Conservation (phyloP, 2,888 invertebrate species). For the Calameuta filiformis region DNA sequence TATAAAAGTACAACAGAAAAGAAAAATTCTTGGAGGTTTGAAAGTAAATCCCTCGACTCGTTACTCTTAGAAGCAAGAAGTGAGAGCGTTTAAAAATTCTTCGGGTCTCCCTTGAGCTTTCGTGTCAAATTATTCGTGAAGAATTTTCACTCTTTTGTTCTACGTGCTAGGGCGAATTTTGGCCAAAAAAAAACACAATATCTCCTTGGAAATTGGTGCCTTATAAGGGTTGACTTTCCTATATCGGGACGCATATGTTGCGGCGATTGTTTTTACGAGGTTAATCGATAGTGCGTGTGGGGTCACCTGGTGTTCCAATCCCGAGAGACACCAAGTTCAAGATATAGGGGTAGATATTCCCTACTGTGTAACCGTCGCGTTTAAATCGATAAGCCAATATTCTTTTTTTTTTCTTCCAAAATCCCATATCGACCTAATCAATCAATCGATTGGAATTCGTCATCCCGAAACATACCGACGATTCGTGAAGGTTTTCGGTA, state of each 20-base stretch:
- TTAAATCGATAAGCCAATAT: neutral
- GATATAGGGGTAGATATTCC: slow-evolving; percentile 4
- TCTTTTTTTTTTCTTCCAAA: neutral
- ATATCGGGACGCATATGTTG: slow-evolving; percentile 12
- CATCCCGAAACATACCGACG: neutral
- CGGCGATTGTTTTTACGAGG: slow-evolving; percentile 19
- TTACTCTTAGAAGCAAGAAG: too few species aligned
- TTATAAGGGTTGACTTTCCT: neutral
- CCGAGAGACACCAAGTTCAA: slow-evolving; percentile 10
- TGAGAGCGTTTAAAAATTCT: neutral
- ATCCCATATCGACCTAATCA: neutral
- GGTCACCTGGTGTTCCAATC: slow-evolving; percentile 21
- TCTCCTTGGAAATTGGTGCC: neutral
- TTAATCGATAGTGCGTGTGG: slow-evolving; percentile 20
- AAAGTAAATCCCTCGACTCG: too few species aligned
- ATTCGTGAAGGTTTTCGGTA: neutral
- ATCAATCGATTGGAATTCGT: neutral
- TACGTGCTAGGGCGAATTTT: neutral
- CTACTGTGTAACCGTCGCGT: neutral
- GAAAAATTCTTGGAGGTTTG: too few species aligned
- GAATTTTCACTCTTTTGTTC: neutral
- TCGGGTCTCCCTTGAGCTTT: neutral
- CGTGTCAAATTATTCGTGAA: neutral
- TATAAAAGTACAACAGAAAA: too few species aligned
- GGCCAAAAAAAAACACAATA: neutral